Conservation (phyloP, 2,888 invertebrate genomes). For the Calameuta filiformis region DNA sequence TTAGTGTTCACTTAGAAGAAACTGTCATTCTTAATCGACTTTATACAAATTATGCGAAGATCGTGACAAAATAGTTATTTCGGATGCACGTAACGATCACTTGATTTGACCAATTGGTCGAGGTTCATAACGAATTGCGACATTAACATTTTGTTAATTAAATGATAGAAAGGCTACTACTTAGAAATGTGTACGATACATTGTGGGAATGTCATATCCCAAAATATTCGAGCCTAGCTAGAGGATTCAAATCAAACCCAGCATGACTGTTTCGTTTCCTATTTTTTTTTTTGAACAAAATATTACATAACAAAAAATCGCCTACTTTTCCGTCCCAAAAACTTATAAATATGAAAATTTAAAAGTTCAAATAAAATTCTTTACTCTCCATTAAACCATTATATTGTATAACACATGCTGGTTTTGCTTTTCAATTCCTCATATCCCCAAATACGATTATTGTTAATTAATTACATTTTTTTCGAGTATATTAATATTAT, state of each 20-base stretch:
- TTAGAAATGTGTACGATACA: constrained; percentile 27
- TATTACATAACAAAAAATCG: neutral
- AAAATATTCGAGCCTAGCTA: constrained; percentile 7
- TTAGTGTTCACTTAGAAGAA: too few relatives aligned
- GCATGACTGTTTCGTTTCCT: neutral
- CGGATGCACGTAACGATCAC: neutral
- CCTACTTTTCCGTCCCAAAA: neutral
- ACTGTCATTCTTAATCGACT: neutral
- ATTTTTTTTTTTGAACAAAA: neutral
- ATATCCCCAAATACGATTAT: constrained; percentile 14
- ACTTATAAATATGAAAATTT: neutral
- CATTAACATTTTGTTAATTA: constrained; percentile 1
- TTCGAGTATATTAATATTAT: constrained; percentile 15
- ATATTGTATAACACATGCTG: constrained; percentile 8
- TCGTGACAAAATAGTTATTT: neutral
- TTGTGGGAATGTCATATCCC: constrained; percentile 4
- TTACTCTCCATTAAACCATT: neutral
- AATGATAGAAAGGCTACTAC: constrained; percentile 31
- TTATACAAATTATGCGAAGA: neutral
- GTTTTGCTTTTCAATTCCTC: constrained; percentile 18
- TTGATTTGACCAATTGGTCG: neutral
- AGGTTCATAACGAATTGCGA: neutral
- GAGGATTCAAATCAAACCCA: neutral
- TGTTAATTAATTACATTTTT: constrained; percentile 25
- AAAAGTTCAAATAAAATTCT: neutral